phyloP scores from a whole-genome alignment of 2,113 vertebrate genomes.

The Rhinoptilus africanus region DNA sequence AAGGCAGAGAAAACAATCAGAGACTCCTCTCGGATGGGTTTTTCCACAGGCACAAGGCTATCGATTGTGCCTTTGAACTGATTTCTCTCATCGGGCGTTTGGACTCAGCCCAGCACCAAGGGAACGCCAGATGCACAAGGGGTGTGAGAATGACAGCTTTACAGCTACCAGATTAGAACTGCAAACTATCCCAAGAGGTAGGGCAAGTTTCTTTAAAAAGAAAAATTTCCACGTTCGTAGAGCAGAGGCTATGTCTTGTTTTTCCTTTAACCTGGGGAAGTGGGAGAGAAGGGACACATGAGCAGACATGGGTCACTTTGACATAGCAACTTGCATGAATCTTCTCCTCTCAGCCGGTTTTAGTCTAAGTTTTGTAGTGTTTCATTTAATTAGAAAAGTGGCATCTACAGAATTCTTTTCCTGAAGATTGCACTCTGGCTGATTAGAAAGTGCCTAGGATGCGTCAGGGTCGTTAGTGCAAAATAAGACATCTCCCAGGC shows the following conservation, averaged over 20 bases:
- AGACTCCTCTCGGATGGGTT: background rate
- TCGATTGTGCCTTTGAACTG: background rate
- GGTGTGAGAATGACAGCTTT: background rate
- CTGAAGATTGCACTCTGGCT: background rate
- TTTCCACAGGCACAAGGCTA: background rate
- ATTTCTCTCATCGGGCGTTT: background rate
- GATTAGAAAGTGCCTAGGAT: conserved; percentile 15
- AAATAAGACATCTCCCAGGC: conserved; percentile 35
- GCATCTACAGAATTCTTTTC: background rate
- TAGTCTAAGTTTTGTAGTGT: background rate
- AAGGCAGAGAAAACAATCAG: background rate
- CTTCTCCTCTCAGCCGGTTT: background rate
- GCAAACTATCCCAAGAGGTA: background rate
- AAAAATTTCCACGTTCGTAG: background rate
- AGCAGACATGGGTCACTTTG: background rate
- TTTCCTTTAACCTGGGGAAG: background rate
- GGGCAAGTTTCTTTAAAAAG: background rate
- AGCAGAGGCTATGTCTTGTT: background rate
- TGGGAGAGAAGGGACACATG: background rate
- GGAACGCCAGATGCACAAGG: background rate
- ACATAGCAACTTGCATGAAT: background rate
- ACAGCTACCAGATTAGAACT: conserved; percentile 34
- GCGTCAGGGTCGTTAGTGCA: conserved; percentile 19
- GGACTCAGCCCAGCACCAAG: background rate
- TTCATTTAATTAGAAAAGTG: background rate